Percentiles rank a stretch among this genome's conserved stretches.
Conservation (phyloP, 2,797 vertebrate species). For the Chaetophractus vellerosus region DNA sequence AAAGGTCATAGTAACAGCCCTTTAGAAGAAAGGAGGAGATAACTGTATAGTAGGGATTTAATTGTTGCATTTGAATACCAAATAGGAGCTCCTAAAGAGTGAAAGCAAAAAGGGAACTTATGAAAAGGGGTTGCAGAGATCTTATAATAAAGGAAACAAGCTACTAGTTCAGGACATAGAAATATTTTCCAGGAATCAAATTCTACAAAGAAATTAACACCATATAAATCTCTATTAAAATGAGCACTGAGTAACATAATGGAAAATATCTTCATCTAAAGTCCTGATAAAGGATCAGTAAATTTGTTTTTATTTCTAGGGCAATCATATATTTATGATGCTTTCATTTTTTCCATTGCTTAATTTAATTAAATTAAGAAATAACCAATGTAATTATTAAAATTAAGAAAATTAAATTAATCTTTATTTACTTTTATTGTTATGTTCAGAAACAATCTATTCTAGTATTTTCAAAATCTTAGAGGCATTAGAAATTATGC, state of each 20-base stretch:
- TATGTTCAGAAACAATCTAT: slow-evolving; percentile 28
- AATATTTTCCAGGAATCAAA: slow-evolving; percentile 12
- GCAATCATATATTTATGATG: not conserved
- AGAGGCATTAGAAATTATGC: not conserved
- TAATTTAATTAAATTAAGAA: not conserved
- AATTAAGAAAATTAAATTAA: slow-evolving; percentile 42
- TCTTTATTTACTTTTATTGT: slow-evolving; percentile 1
- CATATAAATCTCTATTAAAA: not conserved
- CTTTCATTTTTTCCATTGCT: not conserved
- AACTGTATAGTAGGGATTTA: not conserved
- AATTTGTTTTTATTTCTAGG: not conserved
- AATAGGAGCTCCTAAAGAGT: not conserved
- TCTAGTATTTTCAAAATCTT: slow-evolving; percentile 1
- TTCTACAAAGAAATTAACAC: not conserved
- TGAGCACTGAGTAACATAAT: not conserved
- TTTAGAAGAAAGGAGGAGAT: not conserved
- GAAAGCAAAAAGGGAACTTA: not conserved
- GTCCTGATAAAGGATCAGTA: not conserved
- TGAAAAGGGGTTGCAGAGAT: not conserved
- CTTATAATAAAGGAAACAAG: not conserved
- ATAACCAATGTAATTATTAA: not conserved
- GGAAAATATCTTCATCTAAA: not conserved
- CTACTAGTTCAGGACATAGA: not conserved
- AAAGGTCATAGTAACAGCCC: not conserved
- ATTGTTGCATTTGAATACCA: not conserved